A percentile compares a stretch with the other conserved stretches of the same genome.
phyloP scores from a whole-genome alignment of 1,140 invertebrate species.

The Heliconius eleuchia region DNA sequence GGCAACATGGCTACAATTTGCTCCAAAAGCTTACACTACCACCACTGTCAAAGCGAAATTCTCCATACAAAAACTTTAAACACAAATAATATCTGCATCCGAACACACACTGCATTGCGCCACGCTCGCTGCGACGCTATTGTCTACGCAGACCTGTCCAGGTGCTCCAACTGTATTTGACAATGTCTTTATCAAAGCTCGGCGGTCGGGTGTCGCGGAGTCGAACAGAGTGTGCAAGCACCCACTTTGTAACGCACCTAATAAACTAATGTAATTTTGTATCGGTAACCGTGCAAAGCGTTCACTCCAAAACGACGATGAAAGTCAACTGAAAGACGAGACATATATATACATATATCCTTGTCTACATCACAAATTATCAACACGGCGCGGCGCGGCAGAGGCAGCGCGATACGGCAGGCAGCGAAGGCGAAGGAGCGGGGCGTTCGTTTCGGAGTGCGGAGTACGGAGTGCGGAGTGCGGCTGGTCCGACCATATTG shows the following conservation, averaged over 20 bases:
- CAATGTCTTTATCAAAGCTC: constrained; percentile 24
- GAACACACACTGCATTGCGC: constrained; percentile 80
- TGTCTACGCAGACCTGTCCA: constrained; percentile 44
- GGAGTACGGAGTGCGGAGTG: constrained; percentile 46
- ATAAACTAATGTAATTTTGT: constrained; percentile 72
- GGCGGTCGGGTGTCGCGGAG: constrained; percentile 39
- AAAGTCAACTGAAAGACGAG: constrained; percentile 81
- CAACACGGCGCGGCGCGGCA: constrained; percentile 65
- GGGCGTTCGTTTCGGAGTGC: constrained; percentile 43
- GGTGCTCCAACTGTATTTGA: constrained; percentile 43
- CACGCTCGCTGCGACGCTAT: constrained; percentile 69
- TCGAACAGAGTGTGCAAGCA: constrained; percentile 52
- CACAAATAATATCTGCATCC: constrained; percentile 69
- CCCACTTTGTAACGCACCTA: constrained; percentile 75
- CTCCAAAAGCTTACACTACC: constrained; percentile 54
- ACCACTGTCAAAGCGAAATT: constrained; percentile 56
- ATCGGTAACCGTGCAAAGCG: constrained; percentile 76
- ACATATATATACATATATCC: constrained; percentile 78
- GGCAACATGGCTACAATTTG: constrained; percentile 72
- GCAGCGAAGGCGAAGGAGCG: constrained; percentile 48
- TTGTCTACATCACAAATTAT: constrained; percentile 78
- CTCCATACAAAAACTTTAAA: constrained; percentile 57
- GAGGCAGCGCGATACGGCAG: constrained; percentile 45
- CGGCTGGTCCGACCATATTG: constrained; percentile 58
- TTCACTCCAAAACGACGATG: constrained; percentile 78